Evolutionary conservation across 1,140 invertebrate genomes (phyloP), one percentile per base, ranked within the genome.

Genomic region (Pseudobourletiella spinata): DNA sequence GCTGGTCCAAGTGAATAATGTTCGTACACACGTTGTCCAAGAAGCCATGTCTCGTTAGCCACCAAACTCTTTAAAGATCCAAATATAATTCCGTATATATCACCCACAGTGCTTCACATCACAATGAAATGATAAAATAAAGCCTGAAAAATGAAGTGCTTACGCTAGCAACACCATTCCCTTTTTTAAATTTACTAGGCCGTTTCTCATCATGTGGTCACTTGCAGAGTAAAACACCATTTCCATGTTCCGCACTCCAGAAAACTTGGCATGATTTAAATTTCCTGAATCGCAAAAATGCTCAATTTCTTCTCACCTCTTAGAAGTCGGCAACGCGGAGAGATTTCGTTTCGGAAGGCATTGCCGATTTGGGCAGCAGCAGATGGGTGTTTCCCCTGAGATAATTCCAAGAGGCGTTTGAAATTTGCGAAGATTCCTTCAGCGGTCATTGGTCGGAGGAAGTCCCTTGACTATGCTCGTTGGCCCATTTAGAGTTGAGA

Each of bases 361-460:
- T 95, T 94, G 25, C 96, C 92, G 80, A 97, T 95, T 79, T 98
- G 95, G 11, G 97, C 95, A 60, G 91, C 95, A 64, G 95, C 95
- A 80, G 99, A 99, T 44, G 97, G 97, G 14, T 99, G 75, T 71
- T 84, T 85, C 1, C 94, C 94, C 76, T 97, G 91, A 77, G 99
- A 99, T 74, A 99, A 99, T 75, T 97, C 94, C 35, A 99, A 74
- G 2, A 99, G 77, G 20, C 95, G 79, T 76, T 97, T 96, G 73
- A 99, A 99, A 76, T 99, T 99, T 0, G 99, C 95, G 79, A 99
- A 99, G 60, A 99, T 99, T 25, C 96, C 96, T 77, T 99, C 96
- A 48, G 96, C 96, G 24, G 96, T 99, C 80, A 99, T 96, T 26
- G 96, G 96, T 68, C 96, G 82, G 0, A 99, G 78, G 73, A 87